Evolutionary conservation across 2,888 invertebrate genomes (phyloP).

Genomic region (Drosophila hamatofila): DNA sequence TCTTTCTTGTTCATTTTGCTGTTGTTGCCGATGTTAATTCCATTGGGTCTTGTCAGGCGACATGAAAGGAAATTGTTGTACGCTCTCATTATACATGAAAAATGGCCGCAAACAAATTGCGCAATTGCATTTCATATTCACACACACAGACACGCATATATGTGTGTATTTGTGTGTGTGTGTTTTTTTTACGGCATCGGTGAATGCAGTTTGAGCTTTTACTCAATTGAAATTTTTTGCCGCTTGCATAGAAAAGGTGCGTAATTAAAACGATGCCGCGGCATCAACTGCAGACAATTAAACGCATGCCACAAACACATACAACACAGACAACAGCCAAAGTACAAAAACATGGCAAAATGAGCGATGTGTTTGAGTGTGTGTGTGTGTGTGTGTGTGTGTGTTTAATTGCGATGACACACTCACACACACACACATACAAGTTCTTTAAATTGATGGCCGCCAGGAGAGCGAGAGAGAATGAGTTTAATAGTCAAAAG

Average conservation of each 20-base stretch:
- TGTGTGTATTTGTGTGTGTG: neutral
- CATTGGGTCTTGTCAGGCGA: constrained; percentile 41
- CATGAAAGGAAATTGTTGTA: constrained; percentile 65
- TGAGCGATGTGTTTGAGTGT: constrained; percentile 50
- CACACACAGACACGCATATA: neutral
- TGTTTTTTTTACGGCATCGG: constrained; percentile 20
- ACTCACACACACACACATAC: constrained; percentile 13
- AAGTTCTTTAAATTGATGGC: constrained; percentile 56
- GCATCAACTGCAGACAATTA: constrained; percentile 65
- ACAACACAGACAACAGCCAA: constrained; percentile 9
- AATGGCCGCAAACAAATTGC: constrained; percentile 60
- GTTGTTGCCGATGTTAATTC: constrained; percentile 36
- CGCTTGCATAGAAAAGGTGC: constrained; percentile 68
- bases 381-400: constrained; percentile 10
- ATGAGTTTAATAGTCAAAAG: constrained; percentile 32
- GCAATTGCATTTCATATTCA: constrained; percentile 34
- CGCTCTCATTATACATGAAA: constrained; percentile 56
- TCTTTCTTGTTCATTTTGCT: neutral
- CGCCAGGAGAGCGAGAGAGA: neutral
- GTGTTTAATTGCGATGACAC: constrained; percentile 64
- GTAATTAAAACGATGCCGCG: constrained; percentile 73
- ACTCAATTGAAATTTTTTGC: constrained; percentile 60
- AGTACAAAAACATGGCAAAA: constrained; percentile 41
- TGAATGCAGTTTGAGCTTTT: constrained; percentile 58
- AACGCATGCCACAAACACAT: constrained; percentile 69